Evolutionary conservation across 2,888 invertebrate species (phyloP).

Genomic region (Leuctra nigra): DNA sequence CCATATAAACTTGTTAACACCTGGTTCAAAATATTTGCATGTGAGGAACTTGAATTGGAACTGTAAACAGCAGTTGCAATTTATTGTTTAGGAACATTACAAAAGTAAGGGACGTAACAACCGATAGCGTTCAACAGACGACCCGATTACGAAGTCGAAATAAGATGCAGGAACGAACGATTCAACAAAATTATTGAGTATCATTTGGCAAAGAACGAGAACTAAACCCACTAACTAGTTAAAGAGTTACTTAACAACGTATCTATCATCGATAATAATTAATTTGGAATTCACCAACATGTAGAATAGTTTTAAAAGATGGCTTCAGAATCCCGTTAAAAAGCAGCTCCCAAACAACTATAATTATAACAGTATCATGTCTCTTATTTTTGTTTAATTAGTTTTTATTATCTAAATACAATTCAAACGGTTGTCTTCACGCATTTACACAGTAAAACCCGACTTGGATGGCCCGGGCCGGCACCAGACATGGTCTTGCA

Average conservation of each 20-base stretch:
- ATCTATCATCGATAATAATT: constrained; percentile 1
- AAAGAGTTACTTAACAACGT: constrained; percentile 5
- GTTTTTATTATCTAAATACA: neutral
- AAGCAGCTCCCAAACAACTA: constrained; percentile 15
- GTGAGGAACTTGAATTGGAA: constrained; percentile 16
- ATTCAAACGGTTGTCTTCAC: no score
- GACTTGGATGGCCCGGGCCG: neutral
- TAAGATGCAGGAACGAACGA: neutral
- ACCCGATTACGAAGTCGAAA: neutral
- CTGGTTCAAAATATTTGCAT: neutral
- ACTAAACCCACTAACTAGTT: neutral
- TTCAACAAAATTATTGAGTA: neutral
- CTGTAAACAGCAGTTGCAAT: constrained; percentile 19
- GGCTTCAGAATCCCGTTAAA: neutral
- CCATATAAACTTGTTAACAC: neutral
- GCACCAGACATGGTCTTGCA: no score
- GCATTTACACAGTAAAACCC: neutral
- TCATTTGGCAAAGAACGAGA: neutral
- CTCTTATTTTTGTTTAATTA: neutral
- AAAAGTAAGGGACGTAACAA: constrained; percentile 9
- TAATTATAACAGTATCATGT: constrained; percentile 16
- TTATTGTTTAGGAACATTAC: constrained; percentile 25
- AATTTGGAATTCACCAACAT: constrained; percentile 18
- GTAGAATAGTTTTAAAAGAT: constrained; percentile 9
- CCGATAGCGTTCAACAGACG: neutral